Conservation (phyloP, 2,113 vertebrate genomes). For the Platysteira castanea region DNA sequence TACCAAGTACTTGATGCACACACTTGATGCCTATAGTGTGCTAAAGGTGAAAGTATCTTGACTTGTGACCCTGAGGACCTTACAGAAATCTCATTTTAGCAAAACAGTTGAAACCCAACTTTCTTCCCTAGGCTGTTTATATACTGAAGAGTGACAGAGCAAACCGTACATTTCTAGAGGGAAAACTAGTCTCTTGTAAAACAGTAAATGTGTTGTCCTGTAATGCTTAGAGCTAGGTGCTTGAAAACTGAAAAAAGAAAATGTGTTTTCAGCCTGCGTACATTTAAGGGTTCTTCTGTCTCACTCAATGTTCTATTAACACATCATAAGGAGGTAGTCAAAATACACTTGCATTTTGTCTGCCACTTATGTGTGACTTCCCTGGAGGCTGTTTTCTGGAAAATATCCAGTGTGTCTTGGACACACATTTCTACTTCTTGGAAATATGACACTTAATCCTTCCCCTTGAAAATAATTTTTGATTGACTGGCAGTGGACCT, state of each 20-base stretch:
- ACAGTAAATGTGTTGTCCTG: background rate
- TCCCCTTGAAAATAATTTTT: background rate
- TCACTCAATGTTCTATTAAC: background rate
- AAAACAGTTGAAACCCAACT: background rate
- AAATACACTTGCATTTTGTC: conserved; percentile 4
- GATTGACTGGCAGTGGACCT: background rate
- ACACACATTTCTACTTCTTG: background rate
- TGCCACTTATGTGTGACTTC: conserved; percentile 12
- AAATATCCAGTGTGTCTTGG: background rate
- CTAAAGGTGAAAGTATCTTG: background rate
- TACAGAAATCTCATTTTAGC: background rate
- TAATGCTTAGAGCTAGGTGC: background rate
- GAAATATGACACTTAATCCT: background rate
- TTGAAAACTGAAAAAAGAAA: background rate
- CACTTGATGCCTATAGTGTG: background rate
- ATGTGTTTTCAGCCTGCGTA: background rate
- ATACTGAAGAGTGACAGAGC: background rate
- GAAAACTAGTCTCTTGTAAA: background rate
- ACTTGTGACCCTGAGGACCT: background rate
- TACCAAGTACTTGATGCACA: background rate
- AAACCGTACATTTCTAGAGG: background rate
- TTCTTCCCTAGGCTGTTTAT: background rate
- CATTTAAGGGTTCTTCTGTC: background rate
- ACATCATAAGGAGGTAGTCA: background rate
- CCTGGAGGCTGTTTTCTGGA: background rate